Evolutionary conservation across 2,888 invertebrate species (phyloP), one percentile per base, ranked within the genome.

Genomic region (Diaphora mendica): DNA sequence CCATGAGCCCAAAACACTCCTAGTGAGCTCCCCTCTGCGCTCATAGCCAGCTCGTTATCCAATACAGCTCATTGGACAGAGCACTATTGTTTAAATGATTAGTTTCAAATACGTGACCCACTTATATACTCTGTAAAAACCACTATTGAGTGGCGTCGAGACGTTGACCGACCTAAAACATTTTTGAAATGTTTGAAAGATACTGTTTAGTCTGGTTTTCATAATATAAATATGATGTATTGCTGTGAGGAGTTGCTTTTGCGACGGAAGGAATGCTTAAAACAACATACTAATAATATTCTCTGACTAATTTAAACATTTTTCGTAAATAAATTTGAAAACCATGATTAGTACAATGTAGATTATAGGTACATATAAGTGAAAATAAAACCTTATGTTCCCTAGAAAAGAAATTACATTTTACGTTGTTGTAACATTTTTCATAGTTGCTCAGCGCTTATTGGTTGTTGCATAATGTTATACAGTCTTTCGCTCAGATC

Each of bases 61-160:
- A 82, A 84, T 80, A 68, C 75, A 75, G 77, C 74, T 79, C 72
- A 68, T 74, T 80, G 78, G 64, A 84, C 81, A 84, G 75, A 74
- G 79, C 73, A 42, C 76, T 84, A 83, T 85, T 85, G 85, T 83
- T 82, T 79, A 67, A 72, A 59, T 72, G 68, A 82, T 76, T 81
- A 75, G 76, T 79, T 77, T 76, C 74, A 79, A 75, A 78, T 79
- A 76, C 77, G 69, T 77, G 82, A 75, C 82, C 82, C 77, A 81
- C 72, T 73, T 81, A 67, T 20, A 48, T n/a, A 51, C 66, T 59
- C 55, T 55, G 69, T 65, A 72, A 75, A 74, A 75, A 75, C 68
- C 51, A 17, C 55, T 72, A 59, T 75, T 72, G 72, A 75, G 75
- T 71, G 68, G 71, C 55, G 64, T 26, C 39, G 48, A 70, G 74